Evolutionary conservation across 2,113 vertebrate genomes (phyloP), one percentile per base, ranked within the genome.

Genomic region (Thymallus thymallus): DNA sequence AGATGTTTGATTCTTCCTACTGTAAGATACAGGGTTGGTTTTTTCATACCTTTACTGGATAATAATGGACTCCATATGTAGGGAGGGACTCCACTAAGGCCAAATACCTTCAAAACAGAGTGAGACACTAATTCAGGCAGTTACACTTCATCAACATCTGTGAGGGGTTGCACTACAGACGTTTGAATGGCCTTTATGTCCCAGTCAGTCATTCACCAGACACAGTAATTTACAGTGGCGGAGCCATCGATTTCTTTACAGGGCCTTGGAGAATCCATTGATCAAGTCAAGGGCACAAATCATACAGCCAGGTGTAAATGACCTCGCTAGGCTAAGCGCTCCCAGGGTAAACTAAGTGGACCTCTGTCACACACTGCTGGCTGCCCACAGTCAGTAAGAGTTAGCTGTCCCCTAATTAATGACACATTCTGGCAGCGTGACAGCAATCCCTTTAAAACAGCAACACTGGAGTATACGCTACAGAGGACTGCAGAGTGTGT

Each of bases 51-150:
- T 99, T 98, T 80, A 99, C 97, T 92, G 93, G 94, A 74, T 97
- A 99, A 86, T 98, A 99, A 95, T 99, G 98, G 85, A 99, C 95
- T 90, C 98, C 98, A 48, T 99, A 99, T 72, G 97, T 96, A 60
- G 96, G 96, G 80, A 97, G 91, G 72, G 95, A 95, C 93, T 98
- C 95, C 73, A 97, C 96, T 78, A 98, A 91, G 88, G 95, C 94
- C 90, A 99, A 94, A 89, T 98, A 99, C 94, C 98, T 99, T 86
- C 26, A 87, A 84, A 90, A 77, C 48, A 81, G 79, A 84, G 73
- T 2, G 65, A 69, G 79, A 81, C 23, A 82, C 51, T 56, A 69
- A 76, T 56, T 70, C 48, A 58, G 9, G 64, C 69, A 77, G 76
- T 78, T 73, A 55, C 62, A 84, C 82, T 82, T 81, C 41, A 85